Conservation (phyloP, 2,888 invertebrate species). For the Thymelicus lineola region DNA sequence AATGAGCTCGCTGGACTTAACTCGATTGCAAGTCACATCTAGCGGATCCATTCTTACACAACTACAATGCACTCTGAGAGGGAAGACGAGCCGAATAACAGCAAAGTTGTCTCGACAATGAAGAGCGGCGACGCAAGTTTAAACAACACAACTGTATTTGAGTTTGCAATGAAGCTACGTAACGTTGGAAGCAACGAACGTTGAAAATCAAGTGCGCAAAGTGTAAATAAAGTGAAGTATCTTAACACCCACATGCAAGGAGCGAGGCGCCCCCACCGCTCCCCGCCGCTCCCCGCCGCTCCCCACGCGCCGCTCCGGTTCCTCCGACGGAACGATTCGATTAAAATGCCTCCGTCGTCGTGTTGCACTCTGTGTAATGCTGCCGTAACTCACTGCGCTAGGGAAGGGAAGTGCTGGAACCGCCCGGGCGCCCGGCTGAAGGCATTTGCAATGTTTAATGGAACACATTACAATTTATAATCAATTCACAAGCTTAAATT, state of each 20-base stretch:
- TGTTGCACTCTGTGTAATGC: conserved; percentile 10
- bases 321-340: conserved; percentile 13
- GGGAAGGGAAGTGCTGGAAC: neutral
- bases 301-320: neutral
- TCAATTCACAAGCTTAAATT: no score
- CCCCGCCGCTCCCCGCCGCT: neutral
- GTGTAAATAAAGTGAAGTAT: conserved; percentile 5
- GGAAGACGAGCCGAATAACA: no score
- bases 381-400: conserved; percentile 1
- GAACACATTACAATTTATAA: no score
- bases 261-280: neutral
- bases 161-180: neutral
- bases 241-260: neutral
- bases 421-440: no score
- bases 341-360: conserved; percentile 9
- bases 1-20: no score
- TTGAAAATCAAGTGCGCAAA: neutral
- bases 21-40: no score
- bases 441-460: no score
- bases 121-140: neutral
- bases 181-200: neutral
- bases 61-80: no score
- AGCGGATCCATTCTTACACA: no score
- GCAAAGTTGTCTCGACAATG: neutral
- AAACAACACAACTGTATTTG: neutral